Evolutionary conservation across 2,888 invertebrate genomes (phyloP).

Genomic region (Incurvaria masculella): DNA sequence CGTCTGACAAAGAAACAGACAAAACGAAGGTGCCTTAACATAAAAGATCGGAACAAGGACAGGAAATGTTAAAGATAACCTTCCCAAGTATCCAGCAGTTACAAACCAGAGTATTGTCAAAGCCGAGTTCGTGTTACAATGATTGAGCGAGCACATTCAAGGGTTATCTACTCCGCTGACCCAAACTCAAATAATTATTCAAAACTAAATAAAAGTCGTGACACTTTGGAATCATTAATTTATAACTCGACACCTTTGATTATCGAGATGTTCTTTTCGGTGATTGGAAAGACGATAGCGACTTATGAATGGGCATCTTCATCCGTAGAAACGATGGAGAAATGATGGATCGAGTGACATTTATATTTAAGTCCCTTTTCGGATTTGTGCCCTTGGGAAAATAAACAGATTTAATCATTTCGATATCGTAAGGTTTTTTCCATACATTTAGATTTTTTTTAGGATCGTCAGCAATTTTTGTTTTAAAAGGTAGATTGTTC

Average conservation of each 20-base stretch:
- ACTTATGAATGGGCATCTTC: neutral
- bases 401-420: no score
- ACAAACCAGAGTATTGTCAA: slow-evolving; percentile 11
- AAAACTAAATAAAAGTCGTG: no score
- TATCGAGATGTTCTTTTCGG: neutral
- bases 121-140: neutral
- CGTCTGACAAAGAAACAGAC: neutral
- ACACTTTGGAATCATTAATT: neutral
- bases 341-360: neutral
- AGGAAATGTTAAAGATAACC: slow-evolving; percentile 15
- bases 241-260: neutral
- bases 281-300: neutral
- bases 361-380: no score
- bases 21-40: neutral
- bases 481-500: no score
- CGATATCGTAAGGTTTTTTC: no score
- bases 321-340: neutral
- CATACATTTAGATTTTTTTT: no score
- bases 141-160: neutral
- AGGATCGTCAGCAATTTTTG: no score
- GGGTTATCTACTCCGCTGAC: neutral
- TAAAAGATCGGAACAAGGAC: slow-evolving; percentile 6
- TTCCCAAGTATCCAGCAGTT: slow-evolving; percentile 21
- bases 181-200: neutral
- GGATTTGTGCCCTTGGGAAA: no score